Percentiles rank a stretch among this genome's conserved stretches.
Conservation (phyloP, 2,113 vertebrate species). For the Microcebus tavaratra region DNA sequence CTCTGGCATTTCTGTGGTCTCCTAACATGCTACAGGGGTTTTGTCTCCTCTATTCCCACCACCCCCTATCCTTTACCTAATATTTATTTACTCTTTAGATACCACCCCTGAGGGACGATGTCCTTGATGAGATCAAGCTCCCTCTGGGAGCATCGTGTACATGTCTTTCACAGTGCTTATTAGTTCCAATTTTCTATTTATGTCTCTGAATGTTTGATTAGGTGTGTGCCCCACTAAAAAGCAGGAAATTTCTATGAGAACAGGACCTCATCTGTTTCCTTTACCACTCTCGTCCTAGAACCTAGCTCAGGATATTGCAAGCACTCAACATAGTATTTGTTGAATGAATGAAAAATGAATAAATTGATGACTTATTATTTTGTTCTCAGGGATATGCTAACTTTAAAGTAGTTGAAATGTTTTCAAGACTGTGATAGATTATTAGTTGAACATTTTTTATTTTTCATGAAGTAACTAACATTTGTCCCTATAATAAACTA, state of each 20-base stretch:
- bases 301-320: not conserved
- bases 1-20: not conserved
- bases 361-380: not conserved
- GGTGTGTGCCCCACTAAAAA: not conserved
- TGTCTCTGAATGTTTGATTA: not conserved
- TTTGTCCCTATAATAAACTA: not conserved
- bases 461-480: not conserved
- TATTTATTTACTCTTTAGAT: not conserved
- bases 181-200: not conserved
- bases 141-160: not conserved
- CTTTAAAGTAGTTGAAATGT: conserved; percentile 9
- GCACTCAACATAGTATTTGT: not conserved
- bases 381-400: not conserved
- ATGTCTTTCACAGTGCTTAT: not conserved
- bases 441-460: not conserved
- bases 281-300: not conserved
- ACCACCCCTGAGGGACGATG: not conserved
- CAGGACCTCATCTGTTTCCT: not conserved
- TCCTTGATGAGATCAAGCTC: not conserved
- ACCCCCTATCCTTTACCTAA: not conserved
- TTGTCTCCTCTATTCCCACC: not conserved
- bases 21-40: not conserved
- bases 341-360: not conserved
- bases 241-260: not conserved
- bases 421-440: not conserved